Evolutionary conservation across 1,140 invertebrate genomes (phyloP).

Genomic region (Neodiprion pinetum): DNA sequence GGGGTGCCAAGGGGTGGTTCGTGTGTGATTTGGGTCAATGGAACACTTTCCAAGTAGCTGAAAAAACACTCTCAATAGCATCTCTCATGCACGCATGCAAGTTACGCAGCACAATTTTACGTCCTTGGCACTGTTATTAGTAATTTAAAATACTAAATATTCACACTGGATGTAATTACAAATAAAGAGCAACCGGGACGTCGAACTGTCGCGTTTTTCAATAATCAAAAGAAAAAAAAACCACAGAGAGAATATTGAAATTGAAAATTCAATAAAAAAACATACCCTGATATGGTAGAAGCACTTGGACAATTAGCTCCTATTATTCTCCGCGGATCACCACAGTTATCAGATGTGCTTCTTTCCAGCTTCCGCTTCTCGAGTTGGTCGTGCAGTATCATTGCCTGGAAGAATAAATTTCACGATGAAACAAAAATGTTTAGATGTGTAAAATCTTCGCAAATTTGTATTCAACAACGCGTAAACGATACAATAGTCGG

Average conservation of each 20-base stretch:
- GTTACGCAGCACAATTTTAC: slow-evolving; percentile 12
- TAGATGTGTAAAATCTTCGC: no score
- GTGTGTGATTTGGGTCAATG: slow-evolving; percentile 39
- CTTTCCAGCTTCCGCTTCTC: slow-evolving; percentile 54
- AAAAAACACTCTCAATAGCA: slow-evolving; percentile 40
- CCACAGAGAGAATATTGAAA: not conserved
- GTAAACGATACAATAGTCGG: not conserved
- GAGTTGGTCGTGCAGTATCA: slow-evolving; percentile 56
- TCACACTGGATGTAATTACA: not conserved
- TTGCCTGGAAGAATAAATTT: slow-evolving; percentile 42
- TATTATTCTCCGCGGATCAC: slow-evolving; percentile 47
- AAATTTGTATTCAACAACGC: not conserved
- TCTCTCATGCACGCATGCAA: slow-evolving; percentile 38
- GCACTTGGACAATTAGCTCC: slow-evolving; percentile 47
- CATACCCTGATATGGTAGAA: slow-evolving; percentile 53
- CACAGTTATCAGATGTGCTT: slow-evolving; percentile 52
- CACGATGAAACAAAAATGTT: no score
- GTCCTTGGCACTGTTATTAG: slow-evolving; percentile 10
- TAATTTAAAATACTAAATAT: slow-evolving; percentile 15
- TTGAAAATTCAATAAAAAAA: slow-evolving; percentile 8
- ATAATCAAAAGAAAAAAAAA: not conserved
- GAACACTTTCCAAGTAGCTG: slow-evolving; percentile 51
- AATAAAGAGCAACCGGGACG: not conserved
- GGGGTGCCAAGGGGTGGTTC: slow-evolving; percentile 35
- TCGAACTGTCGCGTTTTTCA: not conserved